Evolutionary conservation across 1,140 invertebrate species (phyloP), one percentile per base, ranked within the genome.

Genomic region (Heliconius himera): DNA sequence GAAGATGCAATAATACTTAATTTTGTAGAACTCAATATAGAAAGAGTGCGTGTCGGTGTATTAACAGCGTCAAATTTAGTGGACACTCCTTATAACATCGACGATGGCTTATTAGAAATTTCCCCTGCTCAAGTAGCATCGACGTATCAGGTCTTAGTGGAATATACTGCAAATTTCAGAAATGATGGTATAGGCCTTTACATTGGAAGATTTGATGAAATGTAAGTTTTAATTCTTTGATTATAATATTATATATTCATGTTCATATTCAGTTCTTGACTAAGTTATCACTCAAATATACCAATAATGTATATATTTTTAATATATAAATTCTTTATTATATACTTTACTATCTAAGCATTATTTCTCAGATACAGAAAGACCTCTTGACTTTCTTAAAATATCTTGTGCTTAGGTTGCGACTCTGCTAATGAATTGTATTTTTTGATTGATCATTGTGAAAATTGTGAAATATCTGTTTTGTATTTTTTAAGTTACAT

Each of bases 111-210:
- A 54, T 79, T 94, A 51, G 80, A 85, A 86, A 85, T 94, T 8
- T 60, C 11, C 0, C 87, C 89, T 13, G 46, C 9, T 2, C 70
- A 76, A 54, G 3, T 13, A 36, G 83, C 85, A 20, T 80, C 82
- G 26, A 41, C 80, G 8, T 90, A 88, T 71, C 76, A 87, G 41
- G 79, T 92, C 20, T 78, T 90, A 11, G 81, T 95, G 9, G 88
- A 90, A 76, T 95, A 94, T 80, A 88, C 72, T 3, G 95, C 94
- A 13, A 46, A 83, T 36, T 85, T 96, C 26, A 81, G 86, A 0
- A 88, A 90, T 16, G 66, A 70, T 81, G 88, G 90, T 8, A 46
- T 41, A 29, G 91, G 89, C 9, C 36, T 94, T 3, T 90, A 81
- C 74, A 8, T 56, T 26, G 90, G 88, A 66, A 33, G 80, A 36